A percentile compares a stretch with the other conserved stretches of the same genome.
These are phyloP conservation scores for Lindbergichthys nudifrons DNA, from an alignment of 2,797 vertebrate species.

Conservation along the genomic window DNA sequence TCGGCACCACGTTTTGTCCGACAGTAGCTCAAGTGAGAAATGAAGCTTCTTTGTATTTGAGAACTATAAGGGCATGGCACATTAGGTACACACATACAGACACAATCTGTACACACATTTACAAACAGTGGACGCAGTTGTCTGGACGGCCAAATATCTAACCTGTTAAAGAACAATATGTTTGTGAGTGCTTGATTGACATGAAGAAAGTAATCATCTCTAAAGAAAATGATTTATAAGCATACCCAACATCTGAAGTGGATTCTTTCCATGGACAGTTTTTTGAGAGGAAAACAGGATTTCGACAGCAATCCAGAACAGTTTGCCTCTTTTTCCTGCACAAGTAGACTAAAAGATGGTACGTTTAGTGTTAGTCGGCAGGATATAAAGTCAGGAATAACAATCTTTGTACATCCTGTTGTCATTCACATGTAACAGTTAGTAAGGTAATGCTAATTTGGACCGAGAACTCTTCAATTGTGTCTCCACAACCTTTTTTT, in stretches of 20 bases:
- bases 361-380: background rate
- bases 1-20: constrained; percentile 7
- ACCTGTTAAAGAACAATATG: constrained; percentile 29
- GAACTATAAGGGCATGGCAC: constrained; percentile 44
- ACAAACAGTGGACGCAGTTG: constrained; percentile 47
- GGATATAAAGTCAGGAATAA: background rate
- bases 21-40: constrained; percentile 41
- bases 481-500: constrained; percentile 16
- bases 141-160: constrained; percentile 19
- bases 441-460: constrained; percentile 9
- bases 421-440: background rate
- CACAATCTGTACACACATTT: constrained; percentile 49
- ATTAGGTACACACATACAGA: constrained; percentile 9
- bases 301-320: background rate
- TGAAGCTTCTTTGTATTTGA: constrained; percentile 29
- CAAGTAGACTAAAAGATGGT: background rate
- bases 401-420: background rate
- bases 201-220: constrained; percentile 1
- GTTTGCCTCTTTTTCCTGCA: background rate
- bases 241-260: background rate
- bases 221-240: background rate
- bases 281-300: background rate
- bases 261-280: background rate
- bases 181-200: background rate
- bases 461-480: background rate